These are phyloP conservation scores for Aphaenogaster rudis DNA, from an alignment of 1,140 invertebrate species.

Conservation along the genomic window DNA sequence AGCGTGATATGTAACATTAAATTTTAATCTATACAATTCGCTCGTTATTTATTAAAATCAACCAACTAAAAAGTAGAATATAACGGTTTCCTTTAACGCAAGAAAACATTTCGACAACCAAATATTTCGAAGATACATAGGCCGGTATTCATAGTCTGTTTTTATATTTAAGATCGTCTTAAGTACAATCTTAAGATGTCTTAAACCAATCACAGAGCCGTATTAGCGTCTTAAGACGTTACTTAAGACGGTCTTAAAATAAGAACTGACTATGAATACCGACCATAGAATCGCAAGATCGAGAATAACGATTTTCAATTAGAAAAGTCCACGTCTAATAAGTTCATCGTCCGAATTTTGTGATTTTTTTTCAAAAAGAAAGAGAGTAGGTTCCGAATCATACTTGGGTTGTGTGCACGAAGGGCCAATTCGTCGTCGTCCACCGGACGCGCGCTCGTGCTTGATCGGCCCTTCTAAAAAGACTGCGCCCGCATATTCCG, in stretches of 20 bases:
- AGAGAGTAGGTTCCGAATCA: slow-evolving; percentile 20
- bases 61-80: not conserved
- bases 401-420: not conserved
- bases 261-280: too few relatives aligned
- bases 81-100: not conserved
- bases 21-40: not conserved
- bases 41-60: not conserved
- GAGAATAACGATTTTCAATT: not conserved
- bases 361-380: not conserved
- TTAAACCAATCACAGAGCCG: too few relatives aligned
- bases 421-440: not conserved
- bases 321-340: not conserved
- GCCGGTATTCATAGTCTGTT: too few relatives aligned
- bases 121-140: not conserved
- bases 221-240: too few relatives aligned
- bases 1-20: not conserved
- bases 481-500: slow-evolving; percentile 82
- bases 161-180: too few relatives aligned
- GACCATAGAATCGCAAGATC: not conserved
- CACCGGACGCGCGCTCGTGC: slow-evolving; percentile 43
- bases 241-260: too few relatives aligned
- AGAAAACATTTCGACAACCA: not conserved
- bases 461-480: slow-evolving; percentile 59
- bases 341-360: not conserved
- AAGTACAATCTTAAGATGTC: too few relatives aligned